These are phyloP conservation scores for Dryocosmus kuriphilus DNA, from an alignment of 2,888 invertebrate genomes.

Conservation along the genomic window DNA sequence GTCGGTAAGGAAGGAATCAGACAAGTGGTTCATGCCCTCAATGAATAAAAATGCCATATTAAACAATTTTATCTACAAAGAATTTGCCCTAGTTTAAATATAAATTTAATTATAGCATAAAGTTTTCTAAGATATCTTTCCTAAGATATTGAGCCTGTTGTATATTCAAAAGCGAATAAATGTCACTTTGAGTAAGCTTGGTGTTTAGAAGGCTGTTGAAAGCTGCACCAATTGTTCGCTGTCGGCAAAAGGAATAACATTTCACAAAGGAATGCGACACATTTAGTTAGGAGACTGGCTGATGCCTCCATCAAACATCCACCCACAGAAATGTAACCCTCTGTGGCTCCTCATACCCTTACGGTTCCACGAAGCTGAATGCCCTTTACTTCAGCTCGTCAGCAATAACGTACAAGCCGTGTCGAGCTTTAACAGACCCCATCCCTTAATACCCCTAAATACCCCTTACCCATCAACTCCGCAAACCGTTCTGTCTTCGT, in stretches of 20 bases:
- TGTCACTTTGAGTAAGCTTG: constrained; percentile 14
- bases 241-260: constrained; percentile 26
- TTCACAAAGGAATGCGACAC: constrained; percentile 32
- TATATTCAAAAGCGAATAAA: background rate
- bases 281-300: constrained; percentile 19
- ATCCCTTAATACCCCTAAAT: too few species aligned
- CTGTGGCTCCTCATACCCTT: background rate
- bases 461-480: background rate
- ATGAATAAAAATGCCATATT: too few species aligned
- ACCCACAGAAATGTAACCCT: constrained; percentile 32
- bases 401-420: constrained; percentile 31
- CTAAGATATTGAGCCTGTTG: background rate
- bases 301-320: constrained; percentile 38
- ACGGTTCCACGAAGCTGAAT: constrained; percentile 10
- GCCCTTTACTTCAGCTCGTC: constrained; percentile 21
- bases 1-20: too few species aligned
- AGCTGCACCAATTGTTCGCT: constrained; percentile 15
- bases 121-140: background rate
- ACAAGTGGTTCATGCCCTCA: too few species aligned
- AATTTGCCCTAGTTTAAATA: background rate
- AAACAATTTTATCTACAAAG: too few species aligned
- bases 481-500: constrained; percentile 32
- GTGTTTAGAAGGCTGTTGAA: constrained; percentile 8
- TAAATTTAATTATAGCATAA: background rate
- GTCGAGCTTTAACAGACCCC: constrained; percentile 3